These are phyloP conservation scores for Ormyrus thymus DNA, from an alignment of 2,888 invertebrate genomes.

Conservation along the genomic window DNA sequence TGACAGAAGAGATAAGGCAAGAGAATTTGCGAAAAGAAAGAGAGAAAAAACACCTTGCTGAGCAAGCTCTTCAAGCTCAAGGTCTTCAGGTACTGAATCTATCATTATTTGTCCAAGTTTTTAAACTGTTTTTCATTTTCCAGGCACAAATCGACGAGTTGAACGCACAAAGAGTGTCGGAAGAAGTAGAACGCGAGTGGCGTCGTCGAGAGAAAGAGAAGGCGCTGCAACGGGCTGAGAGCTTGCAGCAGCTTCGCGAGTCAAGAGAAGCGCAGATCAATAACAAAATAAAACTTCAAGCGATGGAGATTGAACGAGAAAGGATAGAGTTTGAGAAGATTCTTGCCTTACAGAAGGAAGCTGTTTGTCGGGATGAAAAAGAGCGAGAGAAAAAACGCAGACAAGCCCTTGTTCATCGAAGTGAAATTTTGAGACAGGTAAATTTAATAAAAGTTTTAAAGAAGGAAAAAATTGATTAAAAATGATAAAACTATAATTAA, in stretches of 20 bases:
- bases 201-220: conserved; percentile 80
- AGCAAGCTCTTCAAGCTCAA: conserved; percentile 62
- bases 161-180: conserved; percentile 76
- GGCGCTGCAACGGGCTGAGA: conserved; percentile 78
- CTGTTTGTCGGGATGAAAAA: conserved; percentile 76
- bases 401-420: conserved; percentile 78
- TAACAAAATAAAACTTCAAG: conserved; percentile 80
- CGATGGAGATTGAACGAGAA: conserved; percentile 82
- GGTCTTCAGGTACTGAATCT: conserved; percentile 62
- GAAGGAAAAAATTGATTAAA: conserved; percentile 8
- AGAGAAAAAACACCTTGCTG: conserved; percentile 72
- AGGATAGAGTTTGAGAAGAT: conserved; percentile 79
- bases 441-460: neutral
- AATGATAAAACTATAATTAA: neutral
- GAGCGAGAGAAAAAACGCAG: conserved; percentile 72
- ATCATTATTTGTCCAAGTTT: neutral
- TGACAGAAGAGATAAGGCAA: conserved; percentile 77
- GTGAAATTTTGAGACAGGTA: conserved; percentile 81
- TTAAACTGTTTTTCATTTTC: neutral
- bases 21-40: conserved; percentile 80
- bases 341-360: conserved; percentile 77
- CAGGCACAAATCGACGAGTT: conserved; percentile 77
- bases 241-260: conserved; percentile 76
- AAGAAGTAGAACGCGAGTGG: conserved; percentile 83
- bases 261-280: conserved; percentile 78